Percentiles rank a stretch among this genome's conserved stretches.
phyloP scores from a whole-genome alignment of 2,113 vertebrate genomes.

The Anser brachyrhynchus region DNA sequence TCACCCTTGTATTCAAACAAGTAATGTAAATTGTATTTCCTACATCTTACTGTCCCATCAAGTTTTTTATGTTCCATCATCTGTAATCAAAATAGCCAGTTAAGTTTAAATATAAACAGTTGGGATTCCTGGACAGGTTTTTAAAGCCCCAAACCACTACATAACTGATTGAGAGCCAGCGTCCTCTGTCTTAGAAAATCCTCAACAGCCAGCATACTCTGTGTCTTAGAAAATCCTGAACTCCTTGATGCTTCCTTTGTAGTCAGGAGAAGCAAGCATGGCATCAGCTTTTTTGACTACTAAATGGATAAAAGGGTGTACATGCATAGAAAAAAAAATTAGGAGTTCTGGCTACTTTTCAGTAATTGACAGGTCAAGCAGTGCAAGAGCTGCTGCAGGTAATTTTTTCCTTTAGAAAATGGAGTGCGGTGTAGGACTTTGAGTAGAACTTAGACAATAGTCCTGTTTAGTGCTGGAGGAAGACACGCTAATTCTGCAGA shows the following conservation, averaged over 20 bases:
- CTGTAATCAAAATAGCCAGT: neutral
- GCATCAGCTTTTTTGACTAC: neutral
- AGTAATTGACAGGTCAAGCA: neutral
- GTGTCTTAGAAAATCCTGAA: neutral
- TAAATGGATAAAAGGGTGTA: neutral
- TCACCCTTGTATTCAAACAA: neutral
- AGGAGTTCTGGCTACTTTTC: neutral
- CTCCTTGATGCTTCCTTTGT: neutral
- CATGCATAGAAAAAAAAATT: neutral
- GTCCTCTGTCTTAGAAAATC: neutral
- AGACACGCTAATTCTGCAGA: neutral
- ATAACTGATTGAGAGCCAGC: neutral
- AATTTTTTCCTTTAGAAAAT: neutral
- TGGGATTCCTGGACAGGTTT: neutral
- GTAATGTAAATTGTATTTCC: neutral
- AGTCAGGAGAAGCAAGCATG: neutral
- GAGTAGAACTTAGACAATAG: neutral
- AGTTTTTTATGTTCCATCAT: neutral
- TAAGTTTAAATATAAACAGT: neutral
- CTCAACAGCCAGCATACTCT: neutral
- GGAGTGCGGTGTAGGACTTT: neutral
- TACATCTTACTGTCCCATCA: neutral
- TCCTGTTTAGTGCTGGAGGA: neutral
- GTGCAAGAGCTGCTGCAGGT: neutral
- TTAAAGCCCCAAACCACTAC: neutral